phyloP scores from a whole-genome alignment of 1,140 invertebrate species.

The Mercenaria mercenaria region DNA sequence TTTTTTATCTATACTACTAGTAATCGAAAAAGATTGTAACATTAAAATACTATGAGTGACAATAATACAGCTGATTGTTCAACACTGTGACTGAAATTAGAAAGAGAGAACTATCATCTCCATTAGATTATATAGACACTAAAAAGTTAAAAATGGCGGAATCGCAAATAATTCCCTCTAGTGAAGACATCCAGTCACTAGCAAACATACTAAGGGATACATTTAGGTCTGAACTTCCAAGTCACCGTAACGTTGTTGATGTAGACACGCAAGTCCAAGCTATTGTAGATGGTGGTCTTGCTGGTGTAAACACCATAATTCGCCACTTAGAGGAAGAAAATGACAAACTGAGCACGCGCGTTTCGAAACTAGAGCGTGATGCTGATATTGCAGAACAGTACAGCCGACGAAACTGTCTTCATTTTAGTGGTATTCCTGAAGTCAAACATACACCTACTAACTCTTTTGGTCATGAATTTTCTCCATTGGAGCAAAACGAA shows the following conservation, averaged over 20 bases:
- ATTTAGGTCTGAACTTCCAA: background rate
- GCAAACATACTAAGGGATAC: background rate
- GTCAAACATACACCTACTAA: background rate
- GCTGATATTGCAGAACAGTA: background rate
- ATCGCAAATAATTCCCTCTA: background rate
- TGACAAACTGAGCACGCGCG: background rate
- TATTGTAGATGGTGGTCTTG: background rate
- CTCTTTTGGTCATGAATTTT: background rate
- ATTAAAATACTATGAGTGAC: background rate
- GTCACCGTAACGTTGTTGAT: background rate
- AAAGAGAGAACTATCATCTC: background rate
- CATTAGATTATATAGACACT: background rate
- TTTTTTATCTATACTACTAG: background rate
- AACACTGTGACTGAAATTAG: background rate
- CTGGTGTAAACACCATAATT: background rate
- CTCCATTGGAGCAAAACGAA: background rate
- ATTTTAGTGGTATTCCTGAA: background rate
- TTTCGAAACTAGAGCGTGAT: background rate
- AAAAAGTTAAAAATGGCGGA: background rate
- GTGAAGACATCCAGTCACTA: background rate
- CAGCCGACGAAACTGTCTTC: background rate
- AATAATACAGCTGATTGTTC: no score
- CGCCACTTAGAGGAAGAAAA: background rate
- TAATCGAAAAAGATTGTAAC: background rate
- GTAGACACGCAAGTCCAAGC: background rate